Base-by-base conservation (phyloP, 2,797 vertebrate genomes). In the Eleutherodactylus coqui region DNA sequence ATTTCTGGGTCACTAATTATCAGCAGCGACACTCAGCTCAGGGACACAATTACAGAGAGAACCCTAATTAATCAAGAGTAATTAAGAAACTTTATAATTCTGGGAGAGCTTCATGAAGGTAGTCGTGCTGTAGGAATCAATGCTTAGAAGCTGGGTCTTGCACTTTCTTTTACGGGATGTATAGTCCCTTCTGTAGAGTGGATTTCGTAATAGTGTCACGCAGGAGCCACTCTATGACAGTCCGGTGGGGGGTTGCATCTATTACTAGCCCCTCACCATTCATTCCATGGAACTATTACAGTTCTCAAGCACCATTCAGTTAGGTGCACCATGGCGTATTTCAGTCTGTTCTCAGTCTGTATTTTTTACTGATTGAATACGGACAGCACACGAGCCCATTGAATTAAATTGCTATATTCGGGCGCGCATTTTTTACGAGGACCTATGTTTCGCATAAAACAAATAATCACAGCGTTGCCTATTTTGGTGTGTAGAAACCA, bases 1-100 rank as follows among this genome's bases (percentile, higher is more conserved):
- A 93, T 92, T 92, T 90, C 92, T 89, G 90, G 93, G 91, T 93
- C 92, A 91, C 92, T 94, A 92, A 93, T 94, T 93, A 93, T 1
- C 0, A 92, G 93, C 91, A 36, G 90, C 91, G 41, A 88, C 85
- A 90, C 90, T 91, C 91, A 90, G 92, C 92, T 94, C 89, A 91
- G 92, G 90, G 92, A 94, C 92, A 92, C 93, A 94, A 94, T 94
- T 94, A 94, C 92, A 91, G 93, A 94, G 92, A 93, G 93, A 92
- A 90, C 92, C 93, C 92, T 94, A 94, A 94, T 95, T 94, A 94
- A 95, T 94, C 93, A 92, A 85, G 92, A 90, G 93, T 94, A 94
- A 94, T 95, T 94, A 95, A 94, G 90, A 92, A 91, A 90, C 90
- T 89, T 92, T 91, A 91, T 91, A 93, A 92, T 92, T 93, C 91